Evolutionary conservation across 2,888 invertebrate species (phyloP).

Genomic region (Hydroisotoma schaefferi): DNA sequence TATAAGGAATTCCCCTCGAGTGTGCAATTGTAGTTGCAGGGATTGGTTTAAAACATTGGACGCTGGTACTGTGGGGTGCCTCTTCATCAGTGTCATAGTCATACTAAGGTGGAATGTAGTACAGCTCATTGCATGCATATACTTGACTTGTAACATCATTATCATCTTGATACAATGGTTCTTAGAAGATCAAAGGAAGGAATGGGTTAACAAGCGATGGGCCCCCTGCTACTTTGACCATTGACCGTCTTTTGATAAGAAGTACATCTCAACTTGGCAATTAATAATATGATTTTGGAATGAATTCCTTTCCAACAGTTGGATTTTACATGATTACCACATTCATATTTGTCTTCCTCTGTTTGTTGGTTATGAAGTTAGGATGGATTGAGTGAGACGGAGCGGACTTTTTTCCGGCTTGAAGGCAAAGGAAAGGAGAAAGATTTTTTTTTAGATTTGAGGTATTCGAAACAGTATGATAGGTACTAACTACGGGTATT

Average conservation of each 20-base stretch:
- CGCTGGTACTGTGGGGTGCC: no score
- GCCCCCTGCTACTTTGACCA: slow-evolving; percentile 20
- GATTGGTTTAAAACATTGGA: no score
- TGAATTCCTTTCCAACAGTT: slow-evolving; percentile 1
- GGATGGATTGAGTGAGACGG: slow-evolving; percentile 1
- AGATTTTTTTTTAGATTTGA: background rate
- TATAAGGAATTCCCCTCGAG: background rate
- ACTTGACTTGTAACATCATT: no score
- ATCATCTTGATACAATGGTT: no score
- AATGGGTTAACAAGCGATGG: slow-evolving; percentile 8
- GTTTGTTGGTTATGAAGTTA: slow-evolving; percentile 3
- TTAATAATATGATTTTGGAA: slow-evolving; percentile 5
- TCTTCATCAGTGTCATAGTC: slow-evolving; percentile 2
- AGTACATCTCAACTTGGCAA: slow-evolving; percentile 4
- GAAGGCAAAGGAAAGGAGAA: background rate
- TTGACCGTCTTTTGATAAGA: slow-evolving; percentile 8
- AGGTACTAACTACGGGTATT: no score
- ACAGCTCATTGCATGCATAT: no score
- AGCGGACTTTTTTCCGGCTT: background rate
- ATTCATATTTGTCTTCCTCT: slow-evolving; percentile 1
- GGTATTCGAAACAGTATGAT: no score
- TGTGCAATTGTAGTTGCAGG: no score
- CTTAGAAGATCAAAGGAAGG: background rate
- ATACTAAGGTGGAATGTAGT: background rate
- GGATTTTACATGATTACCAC: slow-evolving; percentile 1